Conservation (phyloP, 35 echinoderm and acorn worm genomes). For the Heliocidaris erythrogramma region DNA sequence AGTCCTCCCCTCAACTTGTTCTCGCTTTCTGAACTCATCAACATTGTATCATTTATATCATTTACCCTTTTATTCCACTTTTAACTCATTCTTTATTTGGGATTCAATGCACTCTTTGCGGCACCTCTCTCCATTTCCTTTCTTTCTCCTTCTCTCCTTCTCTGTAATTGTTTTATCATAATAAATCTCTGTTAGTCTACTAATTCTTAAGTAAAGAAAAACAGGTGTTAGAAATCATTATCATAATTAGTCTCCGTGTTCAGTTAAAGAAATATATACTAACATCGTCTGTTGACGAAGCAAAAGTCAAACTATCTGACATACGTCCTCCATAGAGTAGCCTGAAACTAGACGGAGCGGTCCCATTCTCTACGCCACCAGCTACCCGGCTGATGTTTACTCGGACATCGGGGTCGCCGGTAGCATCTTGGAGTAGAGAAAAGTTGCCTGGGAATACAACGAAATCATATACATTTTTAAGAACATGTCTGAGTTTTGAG, state of each 20-base stretch:
- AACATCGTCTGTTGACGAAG: constrained; percentile 56
- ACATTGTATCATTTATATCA: neutral
- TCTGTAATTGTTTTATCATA: too few species aligned
- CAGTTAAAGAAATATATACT: neutral
- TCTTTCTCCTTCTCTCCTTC: too few species aligned
- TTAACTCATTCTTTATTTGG: neutral
- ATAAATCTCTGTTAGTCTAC: too few species aligned
- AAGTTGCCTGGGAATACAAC: neutral
- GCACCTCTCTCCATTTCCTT: too few species aligned
- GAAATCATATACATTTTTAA: too few species aligned
- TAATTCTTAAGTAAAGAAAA: too few species aligned
- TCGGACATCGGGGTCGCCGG: neutral
- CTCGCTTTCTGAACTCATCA: too few species aligned
- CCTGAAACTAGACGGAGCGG: constrained; percentile 35
- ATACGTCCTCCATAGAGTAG: constrained; percentile 57
- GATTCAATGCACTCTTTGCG: too few species aligned
- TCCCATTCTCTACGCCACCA: constrained; percentile 41
- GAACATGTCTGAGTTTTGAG: too few species aligned
- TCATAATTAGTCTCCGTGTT: neutral
- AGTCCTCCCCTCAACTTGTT: too few species aligned
- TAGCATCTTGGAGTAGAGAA: constrained; percentile 1
- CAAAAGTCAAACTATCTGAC: constrained; percentile 44
- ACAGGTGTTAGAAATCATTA: too few species aligned
- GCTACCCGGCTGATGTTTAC: neutral
- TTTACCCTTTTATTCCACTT: neutral